Base-by-base conservation (phyloP, 2,113 vertebrate species). In the Microtus pennsylvanicus region DNA sequence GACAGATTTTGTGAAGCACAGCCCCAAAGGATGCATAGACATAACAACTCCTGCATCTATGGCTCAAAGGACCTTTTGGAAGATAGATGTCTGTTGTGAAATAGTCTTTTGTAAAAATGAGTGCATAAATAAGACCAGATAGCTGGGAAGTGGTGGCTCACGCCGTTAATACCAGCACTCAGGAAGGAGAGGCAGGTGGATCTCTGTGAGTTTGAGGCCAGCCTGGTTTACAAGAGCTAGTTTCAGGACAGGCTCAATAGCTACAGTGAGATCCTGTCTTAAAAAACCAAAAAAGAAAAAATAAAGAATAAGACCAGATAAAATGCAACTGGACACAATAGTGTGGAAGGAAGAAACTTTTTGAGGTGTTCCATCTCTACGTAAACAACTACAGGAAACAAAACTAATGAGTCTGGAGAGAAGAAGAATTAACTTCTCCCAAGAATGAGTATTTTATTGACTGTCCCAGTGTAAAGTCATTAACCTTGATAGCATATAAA, bases 1-100 rank as follows among this genome's bases (percentile, higher is more conserved):
- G 14, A 61, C 35, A 38, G 5, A 38, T 26, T 82, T 4, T 58
- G 16, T 58, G 11, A 5, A 38, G 21, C 11, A 38, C 55, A 83
- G 55, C 55, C n/a, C 3, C 13, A 28, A 16, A 42, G n/a, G 1
- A n/a, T 61, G 8, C 0, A 26, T 8, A 22, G 26, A 24, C 6
- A 26, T 8, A 38, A 26, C 16, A 38, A 13, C 47, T 42, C 55
- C n/a, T 17, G 3, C n/a, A 83, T 61, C 5, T 83, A 61, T 13
- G 35, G 22, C 24, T 28, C 42, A 61, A 61, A 13, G 6, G 16
- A 4, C 55, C 28, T 38, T 12, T 61, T 83, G 12, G 12, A 83
- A 83, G 35, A 61, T 1, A 7, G 38, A 83, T 83, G 5, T 83
- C 22, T 83, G 2, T 17, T 42, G 14, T 61, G 26, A 83, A 61